Conservation (phyloP, 53 echinoderm and acorn worm species). For the Luidia sarsii region DNA sequence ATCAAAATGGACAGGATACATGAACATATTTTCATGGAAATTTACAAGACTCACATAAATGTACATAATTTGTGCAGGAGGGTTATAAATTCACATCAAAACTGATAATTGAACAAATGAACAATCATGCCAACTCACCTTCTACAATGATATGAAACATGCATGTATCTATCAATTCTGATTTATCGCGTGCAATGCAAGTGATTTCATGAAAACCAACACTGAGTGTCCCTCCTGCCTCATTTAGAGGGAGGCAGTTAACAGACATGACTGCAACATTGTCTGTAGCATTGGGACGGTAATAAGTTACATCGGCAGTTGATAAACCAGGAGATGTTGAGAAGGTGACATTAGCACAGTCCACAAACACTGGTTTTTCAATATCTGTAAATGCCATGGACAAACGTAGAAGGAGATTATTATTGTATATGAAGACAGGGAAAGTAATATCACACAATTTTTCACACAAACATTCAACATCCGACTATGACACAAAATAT, state of each 20-base stretch:
- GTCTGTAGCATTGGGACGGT: neutral
- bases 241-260: neutral
- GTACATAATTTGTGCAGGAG: too few relatives aligned
- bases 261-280: neutral
- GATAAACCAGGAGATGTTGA: slow-evolving; percentile 13
- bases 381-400: slow-evolving; percentile 25
- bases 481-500: neutral
- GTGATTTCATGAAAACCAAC: neutral
- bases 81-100: too few relatives aligned
- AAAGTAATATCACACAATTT: too few relatives aligned
- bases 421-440: too few relatives aligned
- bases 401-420: too few relatives aligned
- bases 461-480: too few relatives aligned
- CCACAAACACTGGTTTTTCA: neutral
- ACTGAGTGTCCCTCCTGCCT: neutral
- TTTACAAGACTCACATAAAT: too few relatives aligned
- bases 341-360: neutral
- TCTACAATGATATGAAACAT: neutral
- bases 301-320: slow-evolving; percentile 1
- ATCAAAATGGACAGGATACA: too few relatives aligned
- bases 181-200: neutral
- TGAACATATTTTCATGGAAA: too few relatives aligned
- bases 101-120: too few relatives aligned
- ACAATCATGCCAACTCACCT: neutral
- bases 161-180: neutral